These are phyloP conservation scores for Alouatta palliata DNA, from an alignment of 2,113 vertebrate species.

Conservation along the genomic window DNA sequence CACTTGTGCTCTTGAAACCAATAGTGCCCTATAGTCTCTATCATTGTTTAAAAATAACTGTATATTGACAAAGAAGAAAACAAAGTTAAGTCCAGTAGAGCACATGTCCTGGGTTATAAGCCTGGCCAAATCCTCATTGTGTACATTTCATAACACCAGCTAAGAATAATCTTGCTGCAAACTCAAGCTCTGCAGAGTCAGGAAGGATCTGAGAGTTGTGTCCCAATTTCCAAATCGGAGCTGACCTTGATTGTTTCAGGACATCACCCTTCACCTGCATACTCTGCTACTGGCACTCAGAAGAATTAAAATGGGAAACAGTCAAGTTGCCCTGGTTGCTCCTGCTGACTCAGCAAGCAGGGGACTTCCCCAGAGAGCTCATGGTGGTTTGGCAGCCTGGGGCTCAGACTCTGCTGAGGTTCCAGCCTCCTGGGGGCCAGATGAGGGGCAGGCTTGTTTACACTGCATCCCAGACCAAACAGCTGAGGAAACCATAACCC, in stretches of 20 bases:
- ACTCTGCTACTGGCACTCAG: conserved; percentile 26
- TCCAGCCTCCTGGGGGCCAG: conserved; percentile 48
- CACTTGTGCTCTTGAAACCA: not conserved
- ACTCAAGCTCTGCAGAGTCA: not conserved
- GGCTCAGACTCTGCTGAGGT: conserved; percentile 16
- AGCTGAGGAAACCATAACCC: conserved; percentile 76
- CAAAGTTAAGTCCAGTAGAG: not conserved
- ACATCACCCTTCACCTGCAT: conserved; percentile 49
- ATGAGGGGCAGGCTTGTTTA: conserved; percentile 67
- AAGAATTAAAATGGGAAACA: conserved; percentile 72
- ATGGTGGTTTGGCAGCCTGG: conserved; percentile 57
- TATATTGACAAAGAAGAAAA: not conserved
- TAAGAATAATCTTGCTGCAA: not conserved
- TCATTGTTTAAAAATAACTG: not conserved
- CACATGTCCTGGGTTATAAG: not conserved
- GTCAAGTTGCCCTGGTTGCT: not conserved
- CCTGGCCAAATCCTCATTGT: not conserved
- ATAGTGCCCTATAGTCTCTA: not conserved
- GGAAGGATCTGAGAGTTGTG: conserved; percentile 44
- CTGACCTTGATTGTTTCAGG: conserved; percentile 62
- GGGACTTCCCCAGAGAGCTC: conserved; percentile 57
- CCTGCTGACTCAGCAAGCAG: conserved; percentile 79
- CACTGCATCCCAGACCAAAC: conserved; percentile 74
- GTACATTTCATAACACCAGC: not conserved
- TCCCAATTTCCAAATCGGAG: conserved; percentile 22